Percentiles rank a stretch among this genome's conserved stretches.
Conservation (phyloP, 2,888 invertebrate genomes). For the Ophraella communa region DNA sequence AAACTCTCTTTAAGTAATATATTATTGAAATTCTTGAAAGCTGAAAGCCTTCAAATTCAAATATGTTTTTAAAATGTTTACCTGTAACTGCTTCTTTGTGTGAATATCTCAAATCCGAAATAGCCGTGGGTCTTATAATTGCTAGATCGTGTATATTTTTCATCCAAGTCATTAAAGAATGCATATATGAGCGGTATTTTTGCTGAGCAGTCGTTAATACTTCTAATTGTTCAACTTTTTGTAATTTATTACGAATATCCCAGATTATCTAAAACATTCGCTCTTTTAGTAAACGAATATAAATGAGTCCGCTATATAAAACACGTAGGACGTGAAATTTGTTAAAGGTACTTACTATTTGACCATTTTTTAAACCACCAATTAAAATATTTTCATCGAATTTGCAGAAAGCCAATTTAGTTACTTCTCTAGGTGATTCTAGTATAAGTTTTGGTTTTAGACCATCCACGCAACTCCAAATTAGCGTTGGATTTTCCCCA, state of each 20-base stretch:
- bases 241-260: conserved; percentile 45
- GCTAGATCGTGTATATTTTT: conserved; percentile 67
- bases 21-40: too few relatives aligned
- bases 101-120: conserved; percentile 66
- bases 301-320: too few relatives aligned
- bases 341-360: conserved; percentile 63
- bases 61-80: too few relatives aligned
- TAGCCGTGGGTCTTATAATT: conserved; percentile 66
- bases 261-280: conserved; percentile 46
- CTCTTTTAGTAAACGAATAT: too few relatives aligned
- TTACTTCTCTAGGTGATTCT: conserved; percentile 71
- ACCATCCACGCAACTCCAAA: conserved; percentile 78
- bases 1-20: too few relatives aligned
- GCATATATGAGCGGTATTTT: conserved; percentile 67
- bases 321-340: too few relatives aligned
- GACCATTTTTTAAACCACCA: conserved; percentile 76
- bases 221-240: conserved; percentile 65
- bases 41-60: too few relatives aligned
- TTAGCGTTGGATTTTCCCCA: conserved; percentile 70
- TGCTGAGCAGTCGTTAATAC: conserved; percentile 69
- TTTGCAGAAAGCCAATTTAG: conserved; percentile 72
- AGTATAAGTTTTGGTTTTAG: conserved; percentile 73
- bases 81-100: conserved; percentile 67
- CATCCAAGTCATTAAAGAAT: conserved; percentile 68
- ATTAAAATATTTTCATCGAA: conserved; percentile 72